Evolutionary conservation across 1,140 invertebrate species (phyloP).

Genomic region (Papilio machaon): DNA sequence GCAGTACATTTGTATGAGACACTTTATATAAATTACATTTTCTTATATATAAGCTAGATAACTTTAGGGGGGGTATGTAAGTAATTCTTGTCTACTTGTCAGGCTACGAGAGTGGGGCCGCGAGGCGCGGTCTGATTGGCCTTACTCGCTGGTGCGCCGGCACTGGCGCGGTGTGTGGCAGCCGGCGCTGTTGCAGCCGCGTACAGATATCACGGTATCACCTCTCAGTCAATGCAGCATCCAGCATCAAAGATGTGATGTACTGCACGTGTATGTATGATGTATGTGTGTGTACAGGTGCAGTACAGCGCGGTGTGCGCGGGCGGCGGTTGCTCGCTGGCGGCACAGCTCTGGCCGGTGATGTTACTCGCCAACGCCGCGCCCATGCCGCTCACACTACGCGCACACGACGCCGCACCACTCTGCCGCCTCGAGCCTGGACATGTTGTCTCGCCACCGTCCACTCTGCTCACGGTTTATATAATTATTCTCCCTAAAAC

Average conservation of each 20-base stretch:
- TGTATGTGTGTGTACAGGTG: constrained; percentile 46
- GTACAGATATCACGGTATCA: constrained; percentile 60
- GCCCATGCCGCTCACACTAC: constrained; percentile 57
- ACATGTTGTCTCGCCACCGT: constrained; percentile 55
- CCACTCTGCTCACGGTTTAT: constrained; percentile 55
- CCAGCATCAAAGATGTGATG: no score
- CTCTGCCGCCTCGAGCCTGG: constrained; percentile 66
- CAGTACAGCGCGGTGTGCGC: constrained; percentile 58
- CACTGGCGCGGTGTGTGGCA: constrained; percentile 60
- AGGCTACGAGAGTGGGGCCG: constrained; percentile 54
- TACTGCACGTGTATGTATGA: no score
- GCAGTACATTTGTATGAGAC: no score
- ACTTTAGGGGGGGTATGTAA: no score
- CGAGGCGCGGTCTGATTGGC: constrained; percentile 51
- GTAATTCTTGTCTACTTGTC: not conserved
- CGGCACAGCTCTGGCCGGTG: constrained; percentile 57
- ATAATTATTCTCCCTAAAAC: not conserved
- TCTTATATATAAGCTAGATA: no score
- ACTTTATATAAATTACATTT: no score
- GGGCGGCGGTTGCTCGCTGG: constrained; percentile 65
- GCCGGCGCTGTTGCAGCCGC: constrained; percentile 58
- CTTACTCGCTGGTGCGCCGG: constrained; percentile 59
- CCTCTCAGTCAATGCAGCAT: no score
- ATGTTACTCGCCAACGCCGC: constrained; percentile 67
- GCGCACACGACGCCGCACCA: constrained; percentile 66